Conservation (phyloP, 2,888 invertebrate species). For the Adelphocoris suturalis region DNA sequence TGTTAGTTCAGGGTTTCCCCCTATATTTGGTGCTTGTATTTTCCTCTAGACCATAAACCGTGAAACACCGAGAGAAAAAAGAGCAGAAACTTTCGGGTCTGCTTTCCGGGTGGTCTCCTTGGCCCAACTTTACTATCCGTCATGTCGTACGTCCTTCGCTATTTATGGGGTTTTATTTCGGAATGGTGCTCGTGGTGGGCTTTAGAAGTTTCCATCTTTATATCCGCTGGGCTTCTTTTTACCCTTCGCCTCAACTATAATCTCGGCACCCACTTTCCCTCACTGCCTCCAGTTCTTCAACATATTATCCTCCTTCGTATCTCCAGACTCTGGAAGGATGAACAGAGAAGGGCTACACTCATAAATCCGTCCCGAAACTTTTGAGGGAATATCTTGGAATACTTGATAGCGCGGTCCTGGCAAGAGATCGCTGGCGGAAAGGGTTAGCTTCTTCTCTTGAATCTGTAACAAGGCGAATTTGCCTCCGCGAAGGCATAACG, state of each 20-base stretch:
- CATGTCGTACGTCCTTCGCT: slow-evolving; percentile 33
- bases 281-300: slow-evolving; percentile 18
- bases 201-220: slow-evolving; percentile 65
- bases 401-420: not conserved
- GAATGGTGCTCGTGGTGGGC: slow-evolving; percentile 30
- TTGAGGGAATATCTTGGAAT: slow-evolving; percentile 38
- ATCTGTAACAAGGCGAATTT: slow-evolving; percentile 65
- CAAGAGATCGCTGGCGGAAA: slow-evolving; percentile 9
- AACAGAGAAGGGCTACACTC: slow-evolving; percentile 21
- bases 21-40: not conserved
- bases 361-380: slow-evolving; percentile 44
- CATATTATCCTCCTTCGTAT: not conserved
- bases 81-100: not conserved
- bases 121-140: slow-evolving; percentile 53
- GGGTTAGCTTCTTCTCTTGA: slow-evolving; percentile 33
- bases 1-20: not conserved
- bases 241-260: slow-evolving; percentile 22
- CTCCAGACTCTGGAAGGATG: not conserved
- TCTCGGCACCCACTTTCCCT: slow-evolving; percentile 41
- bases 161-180: slow-evolving; percentile 49
- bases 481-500: slow-evolving; percentile 55
- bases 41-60: not conserved
- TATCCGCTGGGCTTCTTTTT: slow-evolving; percentile 33
- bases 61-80: not conserved
- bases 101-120: slow-evolving; percentile 11